Conservation (phyloP, 2,888 invertebrate genomes). For the Taenaris catops region DNA sequence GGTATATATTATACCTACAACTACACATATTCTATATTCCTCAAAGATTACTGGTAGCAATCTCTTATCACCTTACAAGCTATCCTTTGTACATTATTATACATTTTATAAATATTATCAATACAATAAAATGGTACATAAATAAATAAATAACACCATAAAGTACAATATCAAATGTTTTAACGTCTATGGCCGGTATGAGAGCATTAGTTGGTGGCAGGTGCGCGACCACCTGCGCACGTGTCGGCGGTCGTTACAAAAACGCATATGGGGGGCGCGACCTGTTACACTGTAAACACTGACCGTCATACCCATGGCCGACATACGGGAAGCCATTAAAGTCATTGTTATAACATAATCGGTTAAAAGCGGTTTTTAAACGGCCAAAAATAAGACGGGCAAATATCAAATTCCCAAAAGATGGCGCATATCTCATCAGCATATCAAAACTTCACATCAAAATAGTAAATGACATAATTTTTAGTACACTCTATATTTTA, state of each 20-base stretch:
- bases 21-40: too few relatives aligned
- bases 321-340: conserved; percentile 60
- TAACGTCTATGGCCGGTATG: conserved; percentile 30
- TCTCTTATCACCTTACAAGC: too few relatives aligned
- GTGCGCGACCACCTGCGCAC: conserved; percentile 75
- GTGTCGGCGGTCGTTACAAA: conserved; percentile 65
- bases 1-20: too few relatives aligned
- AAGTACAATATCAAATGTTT: conserved; percentile 35
- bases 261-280: conserved; percentile 49
- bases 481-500: too few relatives aligned
- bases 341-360: conserved; percentile 35
- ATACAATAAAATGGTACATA: too few relatives aligned
- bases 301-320: conserved; percentile 26
- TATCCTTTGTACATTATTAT: too few relatives aligned
- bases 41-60: too few relatives aligned
- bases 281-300: conserved; percentile 30
- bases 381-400: neutral
- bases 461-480: too few relatives aligned
- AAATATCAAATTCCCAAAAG: neutral
- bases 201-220: conserved; percentile 45
- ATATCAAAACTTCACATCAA: too few relatives aligned
- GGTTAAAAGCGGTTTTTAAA: conserved; percentile 10
- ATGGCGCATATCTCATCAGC: neutral
- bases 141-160: too few relatives aligned
- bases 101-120: too few relatives aligned